Evolutionary conservation across 2,113 vertebrate genomes (phyloP).

Genomic region (Podarcis cretensis): DNA sequence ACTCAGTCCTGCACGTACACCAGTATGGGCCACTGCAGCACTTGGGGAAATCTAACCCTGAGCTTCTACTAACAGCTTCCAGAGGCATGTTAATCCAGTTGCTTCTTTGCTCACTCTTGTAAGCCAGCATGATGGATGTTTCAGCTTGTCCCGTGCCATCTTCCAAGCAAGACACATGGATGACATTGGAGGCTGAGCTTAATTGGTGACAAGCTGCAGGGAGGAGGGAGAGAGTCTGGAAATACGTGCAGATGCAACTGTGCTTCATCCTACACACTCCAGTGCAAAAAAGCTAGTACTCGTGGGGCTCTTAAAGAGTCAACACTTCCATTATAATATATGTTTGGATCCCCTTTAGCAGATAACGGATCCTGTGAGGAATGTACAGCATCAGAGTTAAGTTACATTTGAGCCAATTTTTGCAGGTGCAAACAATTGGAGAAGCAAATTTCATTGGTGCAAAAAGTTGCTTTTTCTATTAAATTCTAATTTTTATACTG

Average conservation of each 20-base stretch:
- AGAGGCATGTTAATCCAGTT: neutral
- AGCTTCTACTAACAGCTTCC: neutral
- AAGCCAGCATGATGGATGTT: neutral
- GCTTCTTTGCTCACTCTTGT: neutral
- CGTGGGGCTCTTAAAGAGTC: neutral
- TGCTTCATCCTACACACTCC: neutral
- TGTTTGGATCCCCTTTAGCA: neutral
- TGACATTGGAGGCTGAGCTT: neutral
- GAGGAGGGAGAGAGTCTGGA: neutral
- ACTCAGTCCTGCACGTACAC: slow-evolving; percentile 1
- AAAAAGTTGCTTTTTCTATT: neutral
- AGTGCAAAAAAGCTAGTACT: neutral
- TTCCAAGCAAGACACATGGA: neutral
- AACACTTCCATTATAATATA: neutral
- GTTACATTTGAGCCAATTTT: no score
- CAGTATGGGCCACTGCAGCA: neutral
- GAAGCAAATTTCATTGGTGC: neutral
- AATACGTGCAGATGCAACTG: neutral
- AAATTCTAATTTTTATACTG: neutral
- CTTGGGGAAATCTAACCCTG: neutral
- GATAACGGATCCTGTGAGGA: neutral
- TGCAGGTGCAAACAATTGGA: neutral
- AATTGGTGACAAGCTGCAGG: neutral
- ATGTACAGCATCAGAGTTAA: neutral
- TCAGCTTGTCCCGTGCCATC: neutral